phyloP scores from a whole-genome alignment of 2,888 invertebrate genomes.

The Homarus gammarus region DNA sequence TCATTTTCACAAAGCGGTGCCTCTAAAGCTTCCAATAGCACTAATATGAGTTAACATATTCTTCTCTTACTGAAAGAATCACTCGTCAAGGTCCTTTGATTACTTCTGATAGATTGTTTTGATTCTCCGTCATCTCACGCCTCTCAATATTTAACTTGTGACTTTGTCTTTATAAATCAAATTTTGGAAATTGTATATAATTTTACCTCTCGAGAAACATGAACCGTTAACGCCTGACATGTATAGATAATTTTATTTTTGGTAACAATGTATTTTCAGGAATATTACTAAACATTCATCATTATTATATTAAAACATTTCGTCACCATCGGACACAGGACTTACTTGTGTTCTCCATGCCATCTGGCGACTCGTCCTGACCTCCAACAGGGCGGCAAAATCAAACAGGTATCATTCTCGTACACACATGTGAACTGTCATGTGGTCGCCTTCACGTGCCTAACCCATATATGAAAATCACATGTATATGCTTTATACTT shows the following conservation, averaged over 20 bases:
- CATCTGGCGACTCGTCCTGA: background rate
- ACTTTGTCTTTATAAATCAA: background rate
- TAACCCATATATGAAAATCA: no score
- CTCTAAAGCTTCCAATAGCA: background rate
- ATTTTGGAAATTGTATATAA: no score
- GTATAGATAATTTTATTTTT: no score
- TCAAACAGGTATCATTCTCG: background rate
- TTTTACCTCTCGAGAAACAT: no score
- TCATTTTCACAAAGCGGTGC: background rate
- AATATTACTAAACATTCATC: no score
- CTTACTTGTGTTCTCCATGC: background rate
- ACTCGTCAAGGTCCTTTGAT: background rate
- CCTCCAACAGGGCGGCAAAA: background rate
- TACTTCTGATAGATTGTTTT: conserved; percentile 5
- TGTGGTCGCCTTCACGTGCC: no score
- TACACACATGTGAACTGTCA: no score
- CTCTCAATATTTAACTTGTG: background rate
- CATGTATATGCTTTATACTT: no score
- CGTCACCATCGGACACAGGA: background rate
- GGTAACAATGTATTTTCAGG: no score
- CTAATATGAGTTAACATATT: background rate
- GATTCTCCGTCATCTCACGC: background rate
- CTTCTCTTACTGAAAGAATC: background rate
- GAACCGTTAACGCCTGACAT: no score
- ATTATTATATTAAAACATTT: no score